Percentiles rank a stretch among this genome's conserved stretches.
Conservation (phyloP, 2,113 vertebrate species). For the Tragelaphus scriptus region DNA sequence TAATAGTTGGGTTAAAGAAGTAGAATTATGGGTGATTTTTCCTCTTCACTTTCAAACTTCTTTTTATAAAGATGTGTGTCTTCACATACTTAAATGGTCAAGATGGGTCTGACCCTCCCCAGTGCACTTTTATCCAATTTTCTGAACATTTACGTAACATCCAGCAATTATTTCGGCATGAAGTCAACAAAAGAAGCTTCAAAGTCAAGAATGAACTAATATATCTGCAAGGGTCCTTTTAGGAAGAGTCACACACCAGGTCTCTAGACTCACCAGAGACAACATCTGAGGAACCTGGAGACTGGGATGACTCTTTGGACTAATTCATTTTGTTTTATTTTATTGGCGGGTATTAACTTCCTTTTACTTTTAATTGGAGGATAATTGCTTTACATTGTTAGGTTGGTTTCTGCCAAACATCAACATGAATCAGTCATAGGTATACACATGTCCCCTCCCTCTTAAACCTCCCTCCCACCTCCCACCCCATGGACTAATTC, state of each 20-base stretch:
- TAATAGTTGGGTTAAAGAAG: not conserved
- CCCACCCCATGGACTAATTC: not conserved
- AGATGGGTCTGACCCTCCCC: not conserved
- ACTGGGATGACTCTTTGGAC: not conserved
- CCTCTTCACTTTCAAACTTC: not conserved
- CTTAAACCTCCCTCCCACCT: not conserved
- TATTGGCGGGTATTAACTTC: not conserved
- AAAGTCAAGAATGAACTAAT: not conserved
- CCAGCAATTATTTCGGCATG: not conserved
- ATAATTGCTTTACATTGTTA: not conserved
- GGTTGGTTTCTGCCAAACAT: not conserved
- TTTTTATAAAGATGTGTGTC: conserved; percentile 23
- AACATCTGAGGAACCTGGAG: not conserved
- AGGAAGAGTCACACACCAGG: not conserved
- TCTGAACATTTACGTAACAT: not conserved
- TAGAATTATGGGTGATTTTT: conserved; percentile 13
- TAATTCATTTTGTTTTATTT: conserved; percentile 45
- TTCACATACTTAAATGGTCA: not conserved
- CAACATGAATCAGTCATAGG: not conserved
- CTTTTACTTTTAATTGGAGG: not conserved
- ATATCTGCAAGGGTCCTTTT: not conserved
- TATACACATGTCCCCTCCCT: not conserved
- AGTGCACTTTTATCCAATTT: not conserved
- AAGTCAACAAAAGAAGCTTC: conserved; percentile 16
- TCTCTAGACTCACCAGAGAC: not conserved